Conservation (phyloP, 2,888 invertebrate genomes). For the Mythimna pallens region DNA sequence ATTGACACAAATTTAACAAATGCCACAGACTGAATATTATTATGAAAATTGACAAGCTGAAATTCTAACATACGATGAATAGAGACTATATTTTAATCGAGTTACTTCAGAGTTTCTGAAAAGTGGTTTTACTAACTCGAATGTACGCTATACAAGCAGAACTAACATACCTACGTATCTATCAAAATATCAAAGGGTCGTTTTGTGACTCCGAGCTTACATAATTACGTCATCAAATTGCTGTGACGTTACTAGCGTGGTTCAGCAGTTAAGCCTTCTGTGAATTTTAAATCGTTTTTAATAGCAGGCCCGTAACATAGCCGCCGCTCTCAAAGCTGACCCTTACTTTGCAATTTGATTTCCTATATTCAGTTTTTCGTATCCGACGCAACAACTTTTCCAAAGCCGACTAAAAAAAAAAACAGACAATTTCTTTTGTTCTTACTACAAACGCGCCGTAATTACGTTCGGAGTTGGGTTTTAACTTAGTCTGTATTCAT, state of each 20-base stretch:
- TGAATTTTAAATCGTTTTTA: slow-evolving; percentile 90
- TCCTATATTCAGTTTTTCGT: slow-evolving; percentile 62
- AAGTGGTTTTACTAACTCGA: slow-evolving; percentile 20
- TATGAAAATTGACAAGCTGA: not conserved
- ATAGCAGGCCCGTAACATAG: slow-evolving; percentile 75
- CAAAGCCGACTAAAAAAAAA: slow-evolving; percentile 58
- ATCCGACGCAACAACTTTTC: slow-evolving; percentile 37
- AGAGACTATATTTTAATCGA: slow-evolving; percentile 4
- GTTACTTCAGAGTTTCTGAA: slow-evolving; percentile 16
- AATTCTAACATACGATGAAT: not conserved
- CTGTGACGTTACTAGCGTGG: slow-evolving; percentile 79
- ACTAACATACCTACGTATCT: slow-evolving; percentile 26
- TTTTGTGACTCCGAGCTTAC: slow-evolving; percentile 79
- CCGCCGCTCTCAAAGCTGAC: slow-evolving; percentile 79
- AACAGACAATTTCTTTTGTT: slow-evolving; percentile 69
- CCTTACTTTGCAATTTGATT: slow-evolving; percentile 80
- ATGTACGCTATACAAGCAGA: slow-evolving; percentile 4
- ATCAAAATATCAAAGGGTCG: slow-evolving; percentile 78
- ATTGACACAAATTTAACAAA: not conserved
- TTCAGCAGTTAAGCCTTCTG: slow-evolving; percentile 84
- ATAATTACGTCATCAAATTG: slow-evolving; percentile 86
- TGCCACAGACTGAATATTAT: not conserved
- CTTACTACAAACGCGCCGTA: slow-evolving; percentile 77
- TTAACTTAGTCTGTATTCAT: slow-evolving; percentile 81
- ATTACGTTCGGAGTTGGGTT: slow-evolving; percentile 83